A percentile compares a stretch with the other conserved stretches of the same genome.
phyloP scores from a whole-genome alignment of 53 echinoderm and acorn worm species.

The Astropecten irregularis region DNA sequence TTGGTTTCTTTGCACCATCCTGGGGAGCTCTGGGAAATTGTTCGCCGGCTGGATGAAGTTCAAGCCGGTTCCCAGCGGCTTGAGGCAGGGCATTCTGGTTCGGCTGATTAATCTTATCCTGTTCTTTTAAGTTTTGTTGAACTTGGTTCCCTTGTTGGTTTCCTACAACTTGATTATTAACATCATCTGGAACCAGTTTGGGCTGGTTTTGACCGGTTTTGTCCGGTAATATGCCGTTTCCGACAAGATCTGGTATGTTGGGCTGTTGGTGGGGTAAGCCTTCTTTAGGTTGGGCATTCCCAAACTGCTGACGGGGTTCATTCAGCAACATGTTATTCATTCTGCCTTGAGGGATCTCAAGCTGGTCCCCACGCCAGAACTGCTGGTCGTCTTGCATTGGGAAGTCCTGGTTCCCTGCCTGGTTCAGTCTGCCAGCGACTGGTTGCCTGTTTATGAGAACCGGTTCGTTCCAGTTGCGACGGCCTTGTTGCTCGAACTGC shows the following conservation, averaged over 20 bases:
- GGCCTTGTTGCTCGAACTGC: background rate
- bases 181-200: background rate
- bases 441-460: slow-evolving; percentile 4
- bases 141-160: no score
- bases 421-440: background rate
- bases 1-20: slow-evolving; percentile 7
- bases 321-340: background rate
- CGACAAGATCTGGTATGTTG: no score
- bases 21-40: background rate
- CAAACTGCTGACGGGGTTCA: background rate
- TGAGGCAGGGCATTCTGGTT: no score
- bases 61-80: no score
- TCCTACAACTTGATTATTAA: no score
- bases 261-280: no score
- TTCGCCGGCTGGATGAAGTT: no score
- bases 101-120: background rate
- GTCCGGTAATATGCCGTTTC: no score
- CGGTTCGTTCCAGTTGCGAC: slow-evolving; percentile 22
- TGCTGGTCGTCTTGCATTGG: background rate
- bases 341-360: background rate
- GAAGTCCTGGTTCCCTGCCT: background rate
- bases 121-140: background rate
- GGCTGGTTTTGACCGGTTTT: background rate
- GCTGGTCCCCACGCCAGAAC: background rate
- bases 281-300: background rate